A percentile compares a stretch with the other conserved stretches of the same genome.
phyloP scores from a whole-genome alignment of 2,113 vertebrate genomes.

The Callionymus lyra region DNA sequence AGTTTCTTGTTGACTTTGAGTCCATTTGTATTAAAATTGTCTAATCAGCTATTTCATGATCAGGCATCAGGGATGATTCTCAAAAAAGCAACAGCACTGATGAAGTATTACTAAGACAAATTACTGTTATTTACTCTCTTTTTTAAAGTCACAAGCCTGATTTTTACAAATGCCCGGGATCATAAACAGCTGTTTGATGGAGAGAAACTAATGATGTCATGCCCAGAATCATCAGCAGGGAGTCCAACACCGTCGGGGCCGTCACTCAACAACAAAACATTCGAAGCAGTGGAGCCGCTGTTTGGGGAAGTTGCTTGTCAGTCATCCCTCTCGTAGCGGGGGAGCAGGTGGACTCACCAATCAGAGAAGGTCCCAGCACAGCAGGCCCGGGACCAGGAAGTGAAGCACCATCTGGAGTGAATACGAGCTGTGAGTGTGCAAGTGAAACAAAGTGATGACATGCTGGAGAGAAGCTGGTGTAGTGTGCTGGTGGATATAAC shows the following conservation, averaged over 20 bases:
- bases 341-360: constrained; percentile 56
- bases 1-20: too few relatives aligned
- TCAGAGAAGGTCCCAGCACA: constrained; percentile 59
- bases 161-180: constrained; percentile 34
- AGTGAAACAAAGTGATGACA: constrained; percentile 47
- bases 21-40: too few relatives aligned
- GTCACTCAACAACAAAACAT: constrained; percentile 50
- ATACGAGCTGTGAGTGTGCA: constrained; percentile 47
- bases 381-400: constrained; percentile 63
- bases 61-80: too few relatives aligned
- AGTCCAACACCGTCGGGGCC: constrained; percentile 34
- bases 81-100: too few relatives aligned
- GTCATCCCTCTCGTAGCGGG: constrained; percentile 40
- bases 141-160: constrained; percentile 19
- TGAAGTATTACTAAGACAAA: constrained; percentile 1
- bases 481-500: constrained; percentile 42
- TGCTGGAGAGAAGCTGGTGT: constrained; percentile 40
- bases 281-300: constrained; percentile 41
- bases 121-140: constrained; percentile 37
- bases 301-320: constrained; percentile 65
- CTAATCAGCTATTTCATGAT: too few relatives aligned
- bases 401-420: constrained; percentile 64
- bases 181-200: constrained; percentile 50
- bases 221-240: constrained; percentile 45
- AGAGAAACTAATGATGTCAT: constrained; percentile 62